Evolutionary conservation across 2,797 vertebrate genomes (phyloP), one percentile per base, ranked within the genome.

Genomic region (Schizopygopsis pylzovi): DNA sequence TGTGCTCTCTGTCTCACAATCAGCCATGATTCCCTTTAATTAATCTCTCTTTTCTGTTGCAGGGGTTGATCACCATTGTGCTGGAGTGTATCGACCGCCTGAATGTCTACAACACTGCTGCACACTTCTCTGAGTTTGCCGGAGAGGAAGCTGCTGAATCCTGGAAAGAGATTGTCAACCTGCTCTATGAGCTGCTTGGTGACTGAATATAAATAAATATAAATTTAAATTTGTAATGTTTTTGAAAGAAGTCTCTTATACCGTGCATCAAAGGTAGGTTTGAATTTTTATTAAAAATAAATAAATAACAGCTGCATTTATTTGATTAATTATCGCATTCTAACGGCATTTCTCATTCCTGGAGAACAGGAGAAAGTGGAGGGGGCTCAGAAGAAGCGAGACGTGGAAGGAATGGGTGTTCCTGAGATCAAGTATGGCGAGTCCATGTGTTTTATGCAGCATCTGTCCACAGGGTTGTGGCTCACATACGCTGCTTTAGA

Each of bases 371-470:
- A 98, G 91, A 98, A 98, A 92, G 93, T 96, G 90, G 97, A 98
- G 9, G 92, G 95, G 88, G 95, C 94, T 79, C 68, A 85, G 43
- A 96, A 96, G 9, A 98, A 98, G 92, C 94, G 97, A 18, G 97
- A 98, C 0, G 96, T 98, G 75, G 97, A 98, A 70, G 97, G 97
- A 59, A 98, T 98, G 97, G 97, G 97, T 10, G 92, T 96, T 56
- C 96, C 97, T 0, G 97, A 98, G 94, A 98, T 98, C 88, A 98
- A 98, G 90, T 98, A 98, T 0, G 97, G 97, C 56, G 97, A 98
- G 95, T 98, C 97, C 0, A 95, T 98, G 94, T 98, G 97, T 92
- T 98, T 98, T 0, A 96, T 98, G 25, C 97, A 98, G 89, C 97
- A 98, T 0, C 96, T 96, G 41, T 96, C 95, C 88, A 97, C 96